A percentile compares a stretch with the other conserved stretches of the same genome.
Evolutionary conservation across 2,888 invertebrate genomes (phyloP).

Genomic region (Acheta domesticus): DNA sequence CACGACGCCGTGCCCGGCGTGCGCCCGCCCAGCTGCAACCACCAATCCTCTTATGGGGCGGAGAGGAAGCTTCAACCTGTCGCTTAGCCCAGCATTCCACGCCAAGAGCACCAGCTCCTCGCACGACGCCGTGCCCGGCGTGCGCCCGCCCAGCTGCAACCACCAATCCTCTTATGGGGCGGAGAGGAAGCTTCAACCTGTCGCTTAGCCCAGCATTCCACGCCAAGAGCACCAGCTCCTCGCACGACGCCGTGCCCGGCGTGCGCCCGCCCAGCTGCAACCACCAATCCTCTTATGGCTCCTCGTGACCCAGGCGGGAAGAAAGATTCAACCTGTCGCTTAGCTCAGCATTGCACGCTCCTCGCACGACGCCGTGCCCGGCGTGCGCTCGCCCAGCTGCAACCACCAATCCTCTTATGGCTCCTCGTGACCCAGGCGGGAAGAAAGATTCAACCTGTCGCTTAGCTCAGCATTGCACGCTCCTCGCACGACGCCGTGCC

Average conservation of each 20-base stretch:
- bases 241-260: conserved; percentile 76
- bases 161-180: conserved; percentile 39
- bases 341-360: conserved; percentile 77
- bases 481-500: conserved; percentile 82
- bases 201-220: too few relatives aligned
- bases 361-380: conserved; percentile 79
- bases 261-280: conserved; percentile 75
- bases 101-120: conserved; percentile 66
- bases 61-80: too few relatives aligned
- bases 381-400: conserved; percentile 77
- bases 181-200: neutral
- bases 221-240: conserved; percentile 62
- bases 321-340: conserved; percentile 56
- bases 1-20: conserved; percentile 76
- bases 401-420: conserved; percentile 43
- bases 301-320: too few relatives aligned
- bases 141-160: conserved; percentile 73
- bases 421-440: neutral
- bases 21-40: conserved; percentile 71
- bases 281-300: neutral
- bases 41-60: too few relatives aligned
- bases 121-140: conserved; percentile 74
- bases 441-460: neutral
- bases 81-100: too few relatives aligned
- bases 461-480: conserved; percentile 67